phyloP scores from a whole-genome alignment of 2,888 invertebrate species.

The Trissoscelio sp. region DNA sequence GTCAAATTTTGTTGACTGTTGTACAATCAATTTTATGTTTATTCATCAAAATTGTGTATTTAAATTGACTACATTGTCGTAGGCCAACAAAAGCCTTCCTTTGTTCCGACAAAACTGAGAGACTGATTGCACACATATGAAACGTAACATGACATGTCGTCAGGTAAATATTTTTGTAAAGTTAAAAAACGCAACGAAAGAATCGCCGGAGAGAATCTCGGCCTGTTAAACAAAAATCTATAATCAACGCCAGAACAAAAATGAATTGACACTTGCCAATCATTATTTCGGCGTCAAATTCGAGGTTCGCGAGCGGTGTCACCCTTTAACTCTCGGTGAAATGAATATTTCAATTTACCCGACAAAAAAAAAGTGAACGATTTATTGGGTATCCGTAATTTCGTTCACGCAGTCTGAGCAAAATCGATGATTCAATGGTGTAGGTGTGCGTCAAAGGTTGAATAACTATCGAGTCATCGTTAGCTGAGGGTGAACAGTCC shows the following conservation, averaged over 20 bases:
- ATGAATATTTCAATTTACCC: constrained; percentile 37
- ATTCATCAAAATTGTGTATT: constrained; percentile 38
- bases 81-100: constrained; percentile 22
- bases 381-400: constrained; percentile 59
- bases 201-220: background rate
- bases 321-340: no score
- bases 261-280: constrained; percentile 21
- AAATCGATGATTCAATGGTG: constrained; percentile 60
- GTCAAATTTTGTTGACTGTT: background rate
- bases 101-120: constrained; percentile 29
- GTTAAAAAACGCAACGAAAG: constrained; percentile 2
- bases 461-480: constrained; percentile 68
- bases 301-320: background rate
- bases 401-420: constrained; percentile 51
- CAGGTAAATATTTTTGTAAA: constrained; percentile 23
- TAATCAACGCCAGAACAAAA: background rate
- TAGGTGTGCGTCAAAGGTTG: constrained; percentile 59
- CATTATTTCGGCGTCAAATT: constrained; percentile 3
- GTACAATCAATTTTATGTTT: constrained; percentile 47
- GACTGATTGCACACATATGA: constrained; percentile 25
- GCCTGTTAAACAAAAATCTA: background rate
- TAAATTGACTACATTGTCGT: constrained; percentile 47
- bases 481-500: constrained; percentile 75
- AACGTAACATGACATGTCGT: background rate
- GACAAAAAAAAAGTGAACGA: constrained; percentile 6